Conservation (phyloP, 1,140 invertebrate species). For the Heliconius hermathena region DNA sequence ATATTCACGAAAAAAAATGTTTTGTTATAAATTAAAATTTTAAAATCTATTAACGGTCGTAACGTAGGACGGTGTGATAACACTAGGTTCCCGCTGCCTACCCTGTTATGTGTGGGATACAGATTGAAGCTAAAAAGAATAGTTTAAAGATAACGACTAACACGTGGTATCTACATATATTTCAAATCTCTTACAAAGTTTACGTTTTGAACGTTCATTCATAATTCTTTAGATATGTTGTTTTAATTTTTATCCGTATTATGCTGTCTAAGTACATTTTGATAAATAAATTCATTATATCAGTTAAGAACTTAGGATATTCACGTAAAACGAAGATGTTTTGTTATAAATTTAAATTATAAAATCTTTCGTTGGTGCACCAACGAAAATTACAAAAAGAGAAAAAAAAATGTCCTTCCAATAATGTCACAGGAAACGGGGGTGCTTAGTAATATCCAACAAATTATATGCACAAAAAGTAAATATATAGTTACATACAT, state of each 20-base stretch:
- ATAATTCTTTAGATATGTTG: background rate
- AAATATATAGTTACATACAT: constrained; percentile 37
- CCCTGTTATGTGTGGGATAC: too few species aligned
- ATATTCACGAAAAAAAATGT: background rate
- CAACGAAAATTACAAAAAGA: background rate
- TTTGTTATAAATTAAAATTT: background rate
- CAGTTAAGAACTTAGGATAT: background rate
- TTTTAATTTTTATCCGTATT: background rate
- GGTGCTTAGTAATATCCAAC: constrained; percentile 22
- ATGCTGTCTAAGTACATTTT: background rate
- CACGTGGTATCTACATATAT: too few species aligned
- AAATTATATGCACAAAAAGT: constrained; percentile 31
- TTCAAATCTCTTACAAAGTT: too few species aligned
- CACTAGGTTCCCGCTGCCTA: too few species aligned
- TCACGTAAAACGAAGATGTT: background rate
- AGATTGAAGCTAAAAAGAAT: too few species aligned
- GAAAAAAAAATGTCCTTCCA: background rate
- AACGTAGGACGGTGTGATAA: too few species aligned
- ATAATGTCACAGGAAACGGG: constrained; percentile 17
- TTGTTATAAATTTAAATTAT: background rate
- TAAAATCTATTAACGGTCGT: background rate
- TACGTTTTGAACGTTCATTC: too few species aligned
- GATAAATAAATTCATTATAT: background rate
- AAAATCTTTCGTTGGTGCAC: background rate
- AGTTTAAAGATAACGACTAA: too few species aligned